phyloP scores from a whole-genome alignment of 2,797 vertebrate species.

The Rhynchotus rufescens region DNA sequence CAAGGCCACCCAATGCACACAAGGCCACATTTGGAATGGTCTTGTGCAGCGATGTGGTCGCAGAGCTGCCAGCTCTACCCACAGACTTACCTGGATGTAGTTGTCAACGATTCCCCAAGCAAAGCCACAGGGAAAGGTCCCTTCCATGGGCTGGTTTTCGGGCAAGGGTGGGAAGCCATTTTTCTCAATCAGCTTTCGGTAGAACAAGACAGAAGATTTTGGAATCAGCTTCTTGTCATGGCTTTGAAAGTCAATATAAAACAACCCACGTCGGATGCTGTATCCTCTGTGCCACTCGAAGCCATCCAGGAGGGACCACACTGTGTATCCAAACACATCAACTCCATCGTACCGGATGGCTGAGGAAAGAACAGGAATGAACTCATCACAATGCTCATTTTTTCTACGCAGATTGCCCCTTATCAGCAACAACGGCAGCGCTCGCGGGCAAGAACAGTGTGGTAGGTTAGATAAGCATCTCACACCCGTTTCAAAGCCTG shows the following conservation, averaged over 20 bases:
- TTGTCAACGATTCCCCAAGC: constrained; percentile 93
- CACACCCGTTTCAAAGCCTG: not conserved
- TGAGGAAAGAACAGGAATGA: constrained; percentile 72
- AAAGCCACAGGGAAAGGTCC: constrained; percentile 91
- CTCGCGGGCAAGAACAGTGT: not conserved
- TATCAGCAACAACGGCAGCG: not conserved
- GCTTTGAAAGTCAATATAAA: constrained; percentile 94
- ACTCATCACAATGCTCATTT: not conserved
- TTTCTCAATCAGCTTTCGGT: constrained; percentile 91
- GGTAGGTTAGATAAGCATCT: not conserved
- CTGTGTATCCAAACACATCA: constrained; percentile 93
- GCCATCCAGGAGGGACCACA: constrained; percentile 95
- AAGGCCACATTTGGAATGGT: not conserved
- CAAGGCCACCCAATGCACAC: not conserved
- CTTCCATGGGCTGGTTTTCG: constrained; percentile 88
- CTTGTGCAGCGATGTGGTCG: not conserved
- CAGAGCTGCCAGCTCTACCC: not conserved
- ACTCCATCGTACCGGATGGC: constrained; percentile 90
- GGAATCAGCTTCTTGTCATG: constrained; percentile 89
- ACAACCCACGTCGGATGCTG: constrained; percentile 91
- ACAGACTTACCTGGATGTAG: constrained; percentile 89
- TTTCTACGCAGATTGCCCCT: not conserved
- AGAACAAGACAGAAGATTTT: constrained; percentile 95
- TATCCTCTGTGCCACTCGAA: constrained; percentile 96
- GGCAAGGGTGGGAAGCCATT: constrained; percentile 93